These are phyloP conservation scores for Alces alces DNA, from an alignment of 2,113 vertebrate genomes.

Conservation along the genomic window DNA sequence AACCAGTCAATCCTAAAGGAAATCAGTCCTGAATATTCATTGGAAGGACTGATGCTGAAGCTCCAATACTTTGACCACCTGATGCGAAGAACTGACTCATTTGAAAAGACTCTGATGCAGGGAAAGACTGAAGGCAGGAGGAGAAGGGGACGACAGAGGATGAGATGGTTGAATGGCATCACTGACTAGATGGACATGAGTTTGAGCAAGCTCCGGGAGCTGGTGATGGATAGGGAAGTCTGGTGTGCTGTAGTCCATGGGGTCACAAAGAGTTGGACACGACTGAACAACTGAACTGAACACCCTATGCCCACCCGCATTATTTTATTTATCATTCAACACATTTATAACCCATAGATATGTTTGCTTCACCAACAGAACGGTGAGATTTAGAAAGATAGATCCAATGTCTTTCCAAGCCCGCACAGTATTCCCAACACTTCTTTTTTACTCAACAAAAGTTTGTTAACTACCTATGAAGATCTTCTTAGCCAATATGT, in stretches of 20 bases:
- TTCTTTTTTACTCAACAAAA: neutral
- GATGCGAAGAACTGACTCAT: neutral
- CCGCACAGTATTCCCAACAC: neutral
- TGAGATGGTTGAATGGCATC: neutral
- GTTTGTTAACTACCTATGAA: neutral
- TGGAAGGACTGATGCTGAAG: neutral
- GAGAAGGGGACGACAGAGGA: neutral
- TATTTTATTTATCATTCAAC: neutral
- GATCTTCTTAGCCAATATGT: neutral
- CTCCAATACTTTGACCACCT: neutral
- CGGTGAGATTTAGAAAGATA: neutral
- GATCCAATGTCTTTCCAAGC: neutral
- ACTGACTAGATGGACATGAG: neutral
- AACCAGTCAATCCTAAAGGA: neutral
- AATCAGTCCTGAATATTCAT: neutral
- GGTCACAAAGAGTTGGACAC: neutral
- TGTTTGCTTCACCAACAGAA: neutral
- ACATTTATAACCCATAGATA: neutral
- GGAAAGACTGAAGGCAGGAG: neutral
- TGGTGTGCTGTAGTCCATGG: neutral
- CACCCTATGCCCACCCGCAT: neutral
- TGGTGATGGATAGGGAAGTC: neutral
- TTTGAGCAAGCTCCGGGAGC: neutral
- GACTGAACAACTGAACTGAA: neutral
- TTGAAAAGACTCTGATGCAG: neutral